Evolutionary conservation across 1,140 invertebrate species (phyloP).

Genomic region (Drosophila pruinosa): DNA sequence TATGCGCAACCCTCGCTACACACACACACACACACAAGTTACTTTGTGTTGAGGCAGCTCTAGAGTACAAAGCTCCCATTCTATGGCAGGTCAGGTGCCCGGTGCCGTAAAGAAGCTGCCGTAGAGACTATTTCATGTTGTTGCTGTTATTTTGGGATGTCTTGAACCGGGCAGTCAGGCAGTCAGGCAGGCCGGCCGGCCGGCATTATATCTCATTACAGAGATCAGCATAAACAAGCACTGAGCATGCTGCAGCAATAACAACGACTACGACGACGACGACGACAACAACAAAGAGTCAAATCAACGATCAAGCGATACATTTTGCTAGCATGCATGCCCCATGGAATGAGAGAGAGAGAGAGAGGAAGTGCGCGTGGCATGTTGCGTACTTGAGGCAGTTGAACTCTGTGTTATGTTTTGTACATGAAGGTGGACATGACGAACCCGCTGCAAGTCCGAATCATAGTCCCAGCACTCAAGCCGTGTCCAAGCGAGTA

Average conservation of each 20-base stretch:
- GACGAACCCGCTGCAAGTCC: slow-evolving; percentile 41
- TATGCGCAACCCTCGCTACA: slow-evolving; percentile 13
- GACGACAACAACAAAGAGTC: slow-evolving; percentile 24
- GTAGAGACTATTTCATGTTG: not conserved
- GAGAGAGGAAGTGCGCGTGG: not conserved
- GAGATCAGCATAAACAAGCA: slow-evolving; percentile 81
- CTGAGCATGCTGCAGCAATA: slow-evolving; percentile 59
- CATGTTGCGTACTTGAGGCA: slow-evolving; percentile 66
- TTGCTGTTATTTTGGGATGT: slow-evolving; percentile 37
- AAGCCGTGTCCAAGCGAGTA: slow-evolving; percentile 47
- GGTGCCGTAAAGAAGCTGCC: slow-evolving; percentile 28
- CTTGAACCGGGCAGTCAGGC: slow-evolving; percentile 29
- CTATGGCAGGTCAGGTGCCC: slow-evolving; percentile 42
- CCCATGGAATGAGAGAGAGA: slow-evolving; percentile 16
- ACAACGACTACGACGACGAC: slow-evolving; percentile 3
- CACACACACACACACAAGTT: slow-evolving; percentile 4
- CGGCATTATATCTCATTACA: slow-evolving; percentile 81
- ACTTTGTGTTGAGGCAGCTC: slow-evolving; percentile 14
- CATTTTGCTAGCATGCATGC: slow-evolving; percentile 62
- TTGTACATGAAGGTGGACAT: slow-evolving; percentile 74
- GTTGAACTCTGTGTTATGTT: slow-evolving; percentile 65
- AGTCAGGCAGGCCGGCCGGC: slow-evolving; percentile 57
- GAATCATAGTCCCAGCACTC: slow-evolving; percentile 3
- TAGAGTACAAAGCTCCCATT: slow-evolving; percentile 29
- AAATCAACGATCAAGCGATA: slow-evolving; percentile 71